Base-by-base conservation (phyloP, 2,797 vertebrate genomes). In the Rhinatrema bivittatum region DNA sequence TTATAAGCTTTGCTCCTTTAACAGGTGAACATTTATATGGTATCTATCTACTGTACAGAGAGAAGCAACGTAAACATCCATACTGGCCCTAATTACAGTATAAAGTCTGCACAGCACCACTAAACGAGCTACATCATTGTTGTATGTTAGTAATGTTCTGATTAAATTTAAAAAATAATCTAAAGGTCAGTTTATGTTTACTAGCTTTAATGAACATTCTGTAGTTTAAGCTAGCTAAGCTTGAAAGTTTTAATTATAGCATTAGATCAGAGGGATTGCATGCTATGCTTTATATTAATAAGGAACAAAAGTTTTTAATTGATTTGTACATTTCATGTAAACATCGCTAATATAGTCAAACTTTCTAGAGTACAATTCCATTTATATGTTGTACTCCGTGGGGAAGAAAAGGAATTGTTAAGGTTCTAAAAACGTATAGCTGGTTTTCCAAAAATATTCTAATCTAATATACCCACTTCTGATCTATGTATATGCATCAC, bases 371-470 rank as follows among this genome's bases (percentile, higher is more conserved):
- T 5, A 5, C 14, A 24, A 18, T 46, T 45, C 39, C 35, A 25
- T 60, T 51, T 34, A 18, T 30, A 22, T 39, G 43, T 46, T 2
- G 6, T 38, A 24, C 48, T 25, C 49, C 52, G 25, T 25, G 66
- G 38, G 25, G 61, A 56, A 61, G 50, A 30, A 39, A 46, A 63
- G 36, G 13, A 15, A 25, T 16, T 10, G n/a, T n/a, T 25, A n/a
- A n/a, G n/a, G 11, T 29, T 50, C 22, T 9, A 16, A 52, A 52
- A 50, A 51, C 65, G 75, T 47, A 39, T 58, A 63, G 20, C 51
- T 69, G 67, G 68, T 80, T 77, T 51, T 45, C 30, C 32, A 34
- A 16, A 50, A 15, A 30, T 25, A 37, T 50, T 32, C 34, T 39
- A 46, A n/a, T n/a, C n/a, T n/a, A n/a, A n/a, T n/a, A n/a, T n/a